Evolutionary conservation across 2,113 vertebrate genomes (phyloP), one percentile per base, ranked within the genome.

Genomic region (Xiphorhynchus elegans): DNA sequence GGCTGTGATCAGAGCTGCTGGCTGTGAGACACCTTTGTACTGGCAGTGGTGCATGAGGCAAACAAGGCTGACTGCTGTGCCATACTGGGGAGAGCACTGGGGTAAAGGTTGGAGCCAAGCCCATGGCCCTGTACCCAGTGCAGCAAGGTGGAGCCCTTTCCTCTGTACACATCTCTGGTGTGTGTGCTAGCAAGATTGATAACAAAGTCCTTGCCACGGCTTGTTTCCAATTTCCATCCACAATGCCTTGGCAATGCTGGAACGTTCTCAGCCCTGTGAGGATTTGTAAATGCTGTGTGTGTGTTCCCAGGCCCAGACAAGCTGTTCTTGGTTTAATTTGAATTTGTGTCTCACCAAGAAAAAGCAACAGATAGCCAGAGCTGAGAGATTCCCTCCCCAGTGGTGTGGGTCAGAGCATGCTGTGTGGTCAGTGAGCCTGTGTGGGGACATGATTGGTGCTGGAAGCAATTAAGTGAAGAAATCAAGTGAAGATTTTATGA

Each of bases 351-450:
- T 64, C 23, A 3, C 26, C 19, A 7, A 25, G 40, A 29, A 50
- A n/a, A 67, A 44, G 28, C 2, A 7, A 52, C 2, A 4, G 19
- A 42, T 59, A 39, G 42, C 13, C 70, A 6, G 78, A 37, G 74
- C 50, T 31, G 23, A 1, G 6, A n/a, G 44, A 9, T 75, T 42
- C 52, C 3, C 1, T 63, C 29, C 59, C 24, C 35, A 9, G 53
- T 19, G 7, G 47, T 0, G 0, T 23, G 44, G 5, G 13, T 53
- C 31, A 20, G 35, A 21, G 63, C 37, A 60, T 11, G 19, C 39
- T 35, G 44, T 31, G 58, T 0, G 0, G 33, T 37, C 53, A 40
- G 10, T 13, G 67, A 42, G 49, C 59, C 35, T 1, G 0, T 8
- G 28, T 33, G 11, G 53, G 63, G 35, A 28, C 5, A 2, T 4